Percentiles rank a stretch among this genome's conserved stretches.
Conservation (phyloP, 2,888 invertebrate species). For the Polydrusus cervinus region DNA sequence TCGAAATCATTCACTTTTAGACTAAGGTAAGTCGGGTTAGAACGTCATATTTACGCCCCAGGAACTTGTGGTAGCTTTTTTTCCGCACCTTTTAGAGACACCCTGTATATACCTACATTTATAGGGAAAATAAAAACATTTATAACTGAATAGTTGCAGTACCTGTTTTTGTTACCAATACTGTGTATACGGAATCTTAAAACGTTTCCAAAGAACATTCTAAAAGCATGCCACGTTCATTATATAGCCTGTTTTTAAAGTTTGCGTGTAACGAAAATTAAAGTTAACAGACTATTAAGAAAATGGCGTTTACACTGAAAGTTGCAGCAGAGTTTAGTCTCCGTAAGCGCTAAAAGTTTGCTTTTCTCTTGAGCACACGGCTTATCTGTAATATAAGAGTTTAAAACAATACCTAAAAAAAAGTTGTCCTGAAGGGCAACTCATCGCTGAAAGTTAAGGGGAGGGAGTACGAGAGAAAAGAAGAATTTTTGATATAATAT, state of each 20-base stretch:
- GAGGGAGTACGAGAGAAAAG: neutral
- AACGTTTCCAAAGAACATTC: neutral
- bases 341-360: slow-evolving; percentile 38
- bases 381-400: slow-evolving; percentile 43
- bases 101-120: too few relatives aligned
- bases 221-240: slow-evolving; percentile 15
- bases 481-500: slow-evolving; percentile 9
- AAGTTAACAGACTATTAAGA: slow-evolving; percentile 45
- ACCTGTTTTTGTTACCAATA: too few relatives aligned
- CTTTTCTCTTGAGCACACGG: slow-evolving; percentile 40
- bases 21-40: too few relatives aligned
- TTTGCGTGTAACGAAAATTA: slow-evolving; percentile 43
- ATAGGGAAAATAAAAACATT: too few relatives aligned
- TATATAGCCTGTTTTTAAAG: slow-evolving; percentile 36
- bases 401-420: slow-evolving; percentile 47
- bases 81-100: too few relatives aligned
- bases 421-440: slow-evolving; percentile 35
- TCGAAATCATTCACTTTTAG: too few relatives aligned
- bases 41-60: too few relatives aligned
- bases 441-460: slow-evolving; percentile 25
- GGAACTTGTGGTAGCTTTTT: too few relatives aligned
- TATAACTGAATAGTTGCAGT: too few relatives aligned
- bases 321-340: slow-evolving; percentile 46
- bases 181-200: neutral
- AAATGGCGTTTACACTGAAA: slow-evolving; percentile 44